phyloP scores from a whole-genome alignment of 2,113 vertebrate species.

The Microtus ochrogaster region DNA sequence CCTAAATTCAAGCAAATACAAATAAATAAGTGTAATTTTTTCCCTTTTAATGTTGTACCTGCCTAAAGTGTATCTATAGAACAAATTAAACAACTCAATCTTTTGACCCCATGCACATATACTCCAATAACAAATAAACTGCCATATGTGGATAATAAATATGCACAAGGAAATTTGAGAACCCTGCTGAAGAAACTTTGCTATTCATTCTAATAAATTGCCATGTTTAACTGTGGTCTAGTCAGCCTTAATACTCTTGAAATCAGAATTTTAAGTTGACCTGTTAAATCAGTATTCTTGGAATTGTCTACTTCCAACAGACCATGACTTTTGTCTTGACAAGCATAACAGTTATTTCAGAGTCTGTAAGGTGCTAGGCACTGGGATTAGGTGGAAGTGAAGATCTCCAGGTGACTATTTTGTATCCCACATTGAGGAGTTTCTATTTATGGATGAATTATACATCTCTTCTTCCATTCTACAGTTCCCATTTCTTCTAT shows the following conservation, averaged over 20 bases:
- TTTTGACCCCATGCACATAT: background rate
- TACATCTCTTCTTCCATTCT: background rate
- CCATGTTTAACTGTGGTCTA: background rate
- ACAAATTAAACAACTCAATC: background rate
- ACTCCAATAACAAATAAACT: background rate
- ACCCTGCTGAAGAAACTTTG: background rate
- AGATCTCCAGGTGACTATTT: background rate
- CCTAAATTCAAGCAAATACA: slow-evolving; percentile 53
- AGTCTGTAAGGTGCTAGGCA: background rate
- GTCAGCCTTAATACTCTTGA: background rate
- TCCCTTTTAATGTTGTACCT: background rate
- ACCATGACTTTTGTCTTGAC: background rate
- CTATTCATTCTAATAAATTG: background rate
- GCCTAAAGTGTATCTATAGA: background rate
- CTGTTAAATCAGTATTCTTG: background rate
- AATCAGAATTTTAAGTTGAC: background rate
- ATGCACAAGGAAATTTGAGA: background rate
- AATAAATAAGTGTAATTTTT: background rate
- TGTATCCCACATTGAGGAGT: background rate
- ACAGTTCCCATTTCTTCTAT: background rate
- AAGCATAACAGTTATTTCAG: background rate
- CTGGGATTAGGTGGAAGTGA: background rate
- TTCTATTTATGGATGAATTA: background rate
- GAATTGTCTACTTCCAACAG: background rate
- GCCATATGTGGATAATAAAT: background rate